These are phyloP conservation scores for Spermophilus dauricus DNA, from an alignment of 2,113 vertebrate genomes.

Conservation along the genomic window DNA sequence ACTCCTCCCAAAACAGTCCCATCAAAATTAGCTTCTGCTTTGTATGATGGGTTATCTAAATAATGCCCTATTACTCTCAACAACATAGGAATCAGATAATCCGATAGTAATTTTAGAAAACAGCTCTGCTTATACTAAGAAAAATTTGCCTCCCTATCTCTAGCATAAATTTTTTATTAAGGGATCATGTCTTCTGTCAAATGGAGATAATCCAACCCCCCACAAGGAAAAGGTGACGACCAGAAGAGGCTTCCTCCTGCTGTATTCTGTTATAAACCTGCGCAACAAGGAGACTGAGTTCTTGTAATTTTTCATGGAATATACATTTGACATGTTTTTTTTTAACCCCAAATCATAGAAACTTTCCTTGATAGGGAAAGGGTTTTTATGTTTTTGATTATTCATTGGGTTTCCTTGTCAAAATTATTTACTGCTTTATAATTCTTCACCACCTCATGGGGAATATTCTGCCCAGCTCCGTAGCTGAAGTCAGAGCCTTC, in stretches of 20 bases:
- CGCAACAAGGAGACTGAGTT: not conserved
- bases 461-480: not conserved
- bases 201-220: constrained; percentile 50
- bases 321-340: not conserved
- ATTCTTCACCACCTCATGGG: not conserved
- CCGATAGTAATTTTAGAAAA: constrained; percentile 31
- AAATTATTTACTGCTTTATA: constrained; percentile 19
- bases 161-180: constrained; percentile 58
- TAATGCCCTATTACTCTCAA: not conserved
- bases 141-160: constrained; percentile 23
- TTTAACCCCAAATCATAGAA: not conserved
- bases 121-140: not conserved
- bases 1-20: not conserved
- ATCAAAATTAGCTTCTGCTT: not conserved
- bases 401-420: constrained; percentile 28
- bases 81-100: constrained; percentile 22
- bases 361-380: constrained; percentile 10
- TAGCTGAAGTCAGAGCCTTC: constrained; percentile 24
- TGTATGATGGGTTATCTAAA: not conserved
- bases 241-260: not conserved
- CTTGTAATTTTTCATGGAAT: not conserved
- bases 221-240: not conserved
- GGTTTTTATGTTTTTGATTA: not conserved
- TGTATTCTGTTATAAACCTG: constrained; percentile 7
- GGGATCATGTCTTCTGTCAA: constrained; percentile 59